Base-by-base conservation (phyloP, 37 sponge, comb jelly and placozoan species). In the Aplysina aerophoba region DNA sequence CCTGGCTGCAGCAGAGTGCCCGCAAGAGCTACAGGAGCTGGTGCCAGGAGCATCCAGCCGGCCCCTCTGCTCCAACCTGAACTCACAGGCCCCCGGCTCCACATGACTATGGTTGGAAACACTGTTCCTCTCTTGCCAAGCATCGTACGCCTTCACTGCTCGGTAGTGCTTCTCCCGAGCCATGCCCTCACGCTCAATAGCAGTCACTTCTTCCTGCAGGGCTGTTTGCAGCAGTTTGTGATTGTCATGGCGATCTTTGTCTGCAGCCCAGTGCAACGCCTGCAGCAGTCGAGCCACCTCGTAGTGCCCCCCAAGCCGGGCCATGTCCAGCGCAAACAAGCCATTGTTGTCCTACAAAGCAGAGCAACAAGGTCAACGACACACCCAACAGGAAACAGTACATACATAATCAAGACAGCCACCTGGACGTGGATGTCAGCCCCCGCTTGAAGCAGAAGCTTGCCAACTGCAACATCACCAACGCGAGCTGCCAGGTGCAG, bases 251-350 rank as follows among this genome's bases (percentile, higher is more conserved):
- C 0, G 16, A 37, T 94, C 94, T 31, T 94, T 94, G 53, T 73
- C 41, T 34, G 59, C 27, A 13, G 87, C 91, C 94, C 94, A 94
- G 84, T 90, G 89, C 25, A 94, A 81, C 0, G 94, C 86, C 22
- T 57, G 61, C 33, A 94, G 81, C 15, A 94, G 79, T 0, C 94
- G 79, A 20, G 89, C 75, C 83, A 91, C 90, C 85, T 94, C 89
- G 36, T 88, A 71, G 21, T 88, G 88, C 36, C 86, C 86, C 60
- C 84, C 57, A 6, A 90, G 53, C 39, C 59, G 53, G 19, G 94
- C 91, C 55, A 88, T 55, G 41, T 88, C 82, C 40, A 83, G 80
- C 22, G 94, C 78, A 22, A 83, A 88, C 33, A 35, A 41, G 17
- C 88, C 91, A 37, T 79, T 62, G 12, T 72, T 71, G 55, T 94